Conservation (phyloP, 2,888 invertebrate genomes). For the Periphyllus acericola region DNA sequence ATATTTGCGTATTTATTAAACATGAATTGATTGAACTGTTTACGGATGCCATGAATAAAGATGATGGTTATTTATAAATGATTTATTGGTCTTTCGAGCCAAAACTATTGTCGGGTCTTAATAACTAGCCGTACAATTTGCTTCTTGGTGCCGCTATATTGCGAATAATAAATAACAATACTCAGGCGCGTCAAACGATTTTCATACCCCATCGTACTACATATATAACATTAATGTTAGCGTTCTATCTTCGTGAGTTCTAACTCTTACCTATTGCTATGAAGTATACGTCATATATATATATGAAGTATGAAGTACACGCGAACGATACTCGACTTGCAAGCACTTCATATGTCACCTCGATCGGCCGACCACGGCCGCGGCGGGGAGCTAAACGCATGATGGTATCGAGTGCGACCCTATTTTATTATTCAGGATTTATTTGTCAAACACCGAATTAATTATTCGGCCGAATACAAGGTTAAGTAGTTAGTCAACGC, state of each 20-base stretch:
- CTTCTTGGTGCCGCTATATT: neutral
- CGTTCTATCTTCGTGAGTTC: neutral
- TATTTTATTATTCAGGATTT: neutral
- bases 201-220: neutral
- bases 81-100: slow-evolving; percentile 26
- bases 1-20: no score
- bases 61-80: slow-evolving; percentile 6
- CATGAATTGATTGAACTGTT: no score
- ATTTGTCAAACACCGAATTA: neutral
- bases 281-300: no score
- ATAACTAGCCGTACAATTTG: no score
- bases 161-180: neutral
- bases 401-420: neutral
- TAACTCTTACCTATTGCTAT: neutral
- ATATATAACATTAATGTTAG: neutral
- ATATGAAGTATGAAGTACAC: neutral
- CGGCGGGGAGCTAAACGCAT: neutral
- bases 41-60: neutral
- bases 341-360: neutral
- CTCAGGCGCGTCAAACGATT: neutral
- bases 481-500: neutral
- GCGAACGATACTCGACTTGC: neutral
- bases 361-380: neutral
- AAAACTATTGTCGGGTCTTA: neutral
- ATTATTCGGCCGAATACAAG: neutral